Conservation (phyloP, 2,797 vertebrate genomes). For the Eurystomus glaucurus region DNA sequence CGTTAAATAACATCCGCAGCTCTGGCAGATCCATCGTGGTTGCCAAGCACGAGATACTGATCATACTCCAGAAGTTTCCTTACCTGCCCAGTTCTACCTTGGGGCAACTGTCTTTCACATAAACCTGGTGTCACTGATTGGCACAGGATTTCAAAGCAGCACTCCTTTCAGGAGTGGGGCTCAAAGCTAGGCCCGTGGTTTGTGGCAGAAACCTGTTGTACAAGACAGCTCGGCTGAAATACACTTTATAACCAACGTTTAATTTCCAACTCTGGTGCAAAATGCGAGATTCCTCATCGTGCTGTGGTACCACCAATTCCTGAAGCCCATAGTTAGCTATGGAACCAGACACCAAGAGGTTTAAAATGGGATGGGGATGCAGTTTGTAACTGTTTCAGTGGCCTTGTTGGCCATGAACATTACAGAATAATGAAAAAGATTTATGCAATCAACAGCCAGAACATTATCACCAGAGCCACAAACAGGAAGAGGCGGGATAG, state of each 20-base stretch:
- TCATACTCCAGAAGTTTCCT: not conserved
- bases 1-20: constrained; percentile 37
- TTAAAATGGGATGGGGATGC: constrained; percentile 63
- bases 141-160: constrained; percentile 64
- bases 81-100: constrained; percentile 9
- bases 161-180: constrained; percentile 46
- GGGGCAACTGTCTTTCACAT: constrained; percentile 30
- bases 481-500: constrained; percentile 98
- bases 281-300: constrained; percentile 64
- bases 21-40: constrained; percentile 30
- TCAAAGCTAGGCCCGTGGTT: constrained; percentile 44
- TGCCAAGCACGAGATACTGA: constrained; percentile 32
- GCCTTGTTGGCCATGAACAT: constrained; percentile 35
- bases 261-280: constrained; percentile 73
- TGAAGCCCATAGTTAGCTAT: constrained; percentile 59
- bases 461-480: constrained; percentile 97
- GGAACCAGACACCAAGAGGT: constrained; percentile 72
- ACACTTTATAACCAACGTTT: constrained; percentile 52
- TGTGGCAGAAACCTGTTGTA: constrained; percentile 47
- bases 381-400: constrained; percentile 70
- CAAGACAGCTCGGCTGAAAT: constrained; percentile 34
- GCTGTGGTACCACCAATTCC: constrained; percentile 51
- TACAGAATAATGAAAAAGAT: constrained; percentile 45
- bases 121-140: constrained; percentile 37
- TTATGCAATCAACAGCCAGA: constrained; percentile 98